Evolutionary conservation across 2,888 invertebrate genomes (phyloP).

Genomic region (Serripes groenlandicus): DNA sequence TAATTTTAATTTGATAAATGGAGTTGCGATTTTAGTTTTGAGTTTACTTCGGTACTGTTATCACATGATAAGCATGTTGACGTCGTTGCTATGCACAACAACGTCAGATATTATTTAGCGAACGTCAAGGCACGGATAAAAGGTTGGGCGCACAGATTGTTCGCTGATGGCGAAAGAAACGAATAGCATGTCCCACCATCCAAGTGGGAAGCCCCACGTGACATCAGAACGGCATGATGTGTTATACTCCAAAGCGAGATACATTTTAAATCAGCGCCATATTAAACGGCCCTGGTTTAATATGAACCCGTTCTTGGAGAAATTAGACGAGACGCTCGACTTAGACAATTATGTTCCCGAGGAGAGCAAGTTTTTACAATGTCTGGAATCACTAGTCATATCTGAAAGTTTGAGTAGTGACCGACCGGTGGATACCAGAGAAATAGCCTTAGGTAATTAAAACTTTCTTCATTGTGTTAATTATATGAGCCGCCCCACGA

Average conservation of each 20-base stretch:
- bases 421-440: conserved; percentile 51
- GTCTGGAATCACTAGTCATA: conserved; percentile 65
- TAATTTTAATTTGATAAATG: too few species aligned
- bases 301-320: conserved; percentile 72
- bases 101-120: too few species aligned
- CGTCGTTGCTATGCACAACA: too few species aligned
- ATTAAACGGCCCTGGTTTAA: conserved; percentile 71
- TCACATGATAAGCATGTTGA: too few species aligned
- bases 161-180: conserved; percentile 18
- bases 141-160: too few species aligned
- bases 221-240: conserved; percentile 64
- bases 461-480: too few species aligned
- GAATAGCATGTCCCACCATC: conserved; percentile 15
- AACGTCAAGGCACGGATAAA: too few species aligned
- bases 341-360: conserved; percentile 58
- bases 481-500: too few species aligned
- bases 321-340: conserved; percentile 57
- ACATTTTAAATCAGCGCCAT: conserved; percentile 67
- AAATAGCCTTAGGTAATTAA: conserved; percentile 62
- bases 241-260: conserved; percentile 66
- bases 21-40: too few species aligned
- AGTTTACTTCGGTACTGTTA: too few species aligned
- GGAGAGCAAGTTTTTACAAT: conserved; percentile 66
- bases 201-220: conserved; percentile 29
- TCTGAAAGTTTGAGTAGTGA: conserved; percentile 61